Evolutionary conservation across 2,113 vertebrate species (phyloP).

Genomic region (Hipposideros armiger): DNA sequence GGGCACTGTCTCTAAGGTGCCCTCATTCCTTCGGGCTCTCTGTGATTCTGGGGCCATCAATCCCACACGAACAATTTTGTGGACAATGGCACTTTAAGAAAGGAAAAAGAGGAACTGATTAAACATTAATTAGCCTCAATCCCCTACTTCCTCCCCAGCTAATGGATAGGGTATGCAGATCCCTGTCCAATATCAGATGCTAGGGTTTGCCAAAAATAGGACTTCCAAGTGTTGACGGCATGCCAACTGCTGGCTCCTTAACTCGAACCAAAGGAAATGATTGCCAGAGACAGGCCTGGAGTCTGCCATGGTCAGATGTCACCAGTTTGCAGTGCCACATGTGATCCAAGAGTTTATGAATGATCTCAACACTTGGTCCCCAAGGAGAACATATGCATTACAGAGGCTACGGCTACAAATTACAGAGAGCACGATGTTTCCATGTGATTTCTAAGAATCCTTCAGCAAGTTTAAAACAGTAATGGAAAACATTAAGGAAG

Average conservation of each 20-base stretch:
- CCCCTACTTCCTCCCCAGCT: slow-evolving; percentile 11
- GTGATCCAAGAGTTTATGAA: slow-evolving; percentile 60
- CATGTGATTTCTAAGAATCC: slow-evolving; percentile 55
- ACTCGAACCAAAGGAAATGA: slow-evolving; percentile 33
- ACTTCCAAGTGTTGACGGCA: slow-evolving; percentile 44
- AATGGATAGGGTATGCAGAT: not conserved
- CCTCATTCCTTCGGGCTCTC: not conserved
- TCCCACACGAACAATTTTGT: slow-evolving; percentile 62
- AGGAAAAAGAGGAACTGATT: slow-evolving; percentile 61
- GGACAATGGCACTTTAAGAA: slow-evolving; percentile 56
- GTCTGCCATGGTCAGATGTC: slow-evolving; percentile 68
- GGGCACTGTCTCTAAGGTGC: not conserved
- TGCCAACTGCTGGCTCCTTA: slow-evolving; percentile 66
- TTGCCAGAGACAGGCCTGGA: slow-evolving; percentile 17
- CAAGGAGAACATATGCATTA: slow-evolving; percentile 67
- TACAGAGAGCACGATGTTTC: not conserved
- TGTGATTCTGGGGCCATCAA: not conserved
- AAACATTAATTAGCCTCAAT: slow-evolving; percentile 85
- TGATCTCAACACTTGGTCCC: slow-evolving; percentile 62
- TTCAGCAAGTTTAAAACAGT: slow-evolving; percentile 52
- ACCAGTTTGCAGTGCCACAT: slow-evolving; percentile 34
- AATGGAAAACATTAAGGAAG: slow-evolving; percentile 60
- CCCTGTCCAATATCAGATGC: slow-evolving; percentile 65
- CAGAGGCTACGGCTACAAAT: slow-evolving; percentile 60
- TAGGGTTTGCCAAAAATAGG: slow-evolving; percentile 61